Conservation (phyloP, 2,797 vertebrate genomes). For the Xiphophorus birchmanni region DNA sequence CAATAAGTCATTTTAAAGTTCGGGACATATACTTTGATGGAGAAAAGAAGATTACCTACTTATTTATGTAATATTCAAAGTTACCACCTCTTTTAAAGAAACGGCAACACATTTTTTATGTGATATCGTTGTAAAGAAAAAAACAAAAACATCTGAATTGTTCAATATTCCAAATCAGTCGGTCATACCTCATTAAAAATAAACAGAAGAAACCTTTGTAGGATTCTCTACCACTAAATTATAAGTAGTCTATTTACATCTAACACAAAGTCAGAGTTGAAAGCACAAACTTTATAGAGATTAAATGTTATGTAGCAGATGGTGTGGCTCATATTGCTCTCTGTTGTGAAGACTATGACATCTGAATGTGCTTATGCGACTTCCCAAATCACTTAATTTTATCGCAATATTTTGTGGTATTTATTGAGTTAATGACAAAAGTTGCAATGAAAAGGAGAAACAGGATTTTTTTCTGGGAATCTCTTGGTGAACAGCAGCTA, state of each 20-base stretch:
- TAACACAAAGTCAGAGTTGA: not conserved
- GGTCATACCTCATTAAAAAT: not conserved
- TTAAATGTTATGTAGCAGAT: constrained; percentile 14
- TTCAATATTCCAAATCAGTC: not conserved
- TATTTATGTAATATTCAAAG: not conserved
- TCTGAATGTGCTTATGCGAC: constrained; percentile 9
- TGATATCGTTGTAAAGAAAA: not conserved
- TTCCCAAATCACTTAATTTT: not conserved
- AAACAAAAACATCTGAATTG: not conserved
- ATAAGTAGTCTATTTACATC: not conserved
- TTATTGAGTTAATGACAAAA: not conserved
- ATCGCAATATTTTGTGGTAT: not conserved
- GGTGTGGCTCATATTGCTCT: not conserved
- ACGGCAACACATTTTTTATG: not conserved
- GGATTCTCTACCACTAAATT: not conserved
- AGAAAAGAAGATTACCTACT: not conserved
- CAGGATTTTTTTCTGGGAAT: not conserved
- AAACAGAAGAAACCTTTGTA: not conserved
- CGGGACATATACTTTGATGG: not conserved
- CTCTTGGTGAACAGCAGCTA: not conserved
- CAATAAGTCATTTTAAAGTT: not conserved
- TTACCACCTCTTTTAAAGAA: not conserved
- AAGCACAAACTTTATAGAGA: not conserved
- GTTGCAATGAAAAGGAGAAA: not conserved
- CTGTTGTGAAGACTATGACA: constrained; percentile 4